These are phyloP conservation scores for Catostomus latipinnis DNA, from an alignment of 2,797 vertebrate genomes.

Conservation along the genomic window DNA sequence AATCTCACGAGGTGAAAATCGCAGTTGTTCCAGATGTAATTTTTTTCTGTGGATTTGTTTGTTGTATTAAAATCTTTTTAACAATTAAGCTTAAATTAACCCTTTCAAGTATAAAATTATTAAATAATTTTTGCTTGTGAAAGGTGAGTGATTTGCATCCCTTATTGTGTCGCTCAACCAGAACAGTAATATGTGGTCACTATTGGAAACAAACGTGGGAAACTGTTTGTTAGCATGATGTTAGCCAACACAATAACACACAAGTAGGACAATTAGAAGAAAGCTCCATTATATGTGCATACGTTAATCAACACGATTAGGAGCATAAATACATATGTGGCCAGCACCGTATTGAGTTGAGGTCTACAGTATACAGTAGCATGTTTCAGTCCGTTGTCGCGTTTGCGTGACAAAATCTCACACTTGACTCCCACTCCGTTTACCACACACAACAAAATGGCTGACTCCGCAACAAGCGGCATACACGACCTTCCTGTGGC, in stretches of 20 bases:
- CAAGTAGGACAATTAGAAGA: neutral
- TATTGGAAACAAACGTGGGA: neutral
- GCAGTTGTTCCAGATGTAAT: too few species aligned
- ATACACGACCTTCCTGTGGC: neutral
- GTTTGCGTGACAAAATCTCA: conserved; percentile 4
- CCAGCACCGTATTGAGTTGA: neutral
- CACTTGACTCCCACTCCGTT: conserved; percentile 46
- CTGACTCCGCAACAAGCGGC: conserved; percentile 57
- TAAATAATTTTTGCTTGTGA: too few species aligned
- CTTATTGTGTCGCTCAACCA: neutral
- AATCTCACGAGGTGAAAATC: too few species aligned
- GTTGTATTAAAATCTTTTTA: too few species aligned
- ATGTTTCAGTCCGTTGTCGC: neutral
- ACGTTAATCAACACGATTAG: neutral
- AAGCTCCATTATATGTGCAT: neutral
- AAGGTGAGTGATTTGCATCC: neutral
- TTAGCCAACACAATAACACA: neutral
- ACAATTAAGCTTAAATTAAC: too few species aligned
- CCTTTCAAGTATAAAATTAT: too few species aligned
- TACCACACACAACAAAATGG: conserved; percentile 66
- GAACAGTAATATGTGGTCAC: neutral
- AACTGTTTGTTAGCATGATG: neutral
- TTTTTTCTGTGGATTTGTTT: too few species aligned
- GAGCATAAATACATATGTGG: neutral
- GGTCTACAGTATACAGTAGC: conserved; percentile 20